These are phyloP conservation scores for Torymus texanus DNA, from an alignment of 2,888 invertebrate species.

Conservation along the genomic window DNA sequence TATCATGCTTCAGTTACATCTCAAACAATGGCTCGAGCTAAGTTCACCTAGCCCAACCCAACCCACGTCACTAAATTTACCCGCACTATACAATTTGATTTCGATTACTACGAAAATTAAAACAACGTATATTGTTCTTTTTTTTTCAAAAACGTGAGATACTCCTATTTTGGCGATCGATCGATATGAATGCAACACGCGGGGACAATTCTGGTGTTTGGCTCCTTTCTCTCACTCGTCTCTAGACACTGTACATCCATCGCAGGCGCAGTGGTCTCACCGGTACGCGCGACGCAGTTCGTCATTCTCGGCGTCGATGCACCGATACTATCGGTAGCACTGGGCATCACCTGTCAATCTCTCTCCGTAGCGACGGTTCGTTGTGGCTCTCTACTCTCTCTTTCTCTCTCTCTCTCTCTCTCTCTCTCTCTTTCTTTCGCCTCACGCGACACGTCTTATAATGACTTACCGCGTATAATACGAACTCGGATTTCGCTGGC, in stretches of 20 bases:
- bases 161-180: background rate
- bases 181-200: conserved; percentile 1
- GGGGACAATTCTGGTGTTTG: background rate
- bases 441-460: conserved; percentile 12
- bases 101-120: too few relatives aligned
- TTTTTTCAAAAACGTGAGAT: too few relatives aligned
- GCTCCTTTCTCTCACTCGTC: background rate
- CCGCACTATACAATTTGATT: too few relatives aligned
- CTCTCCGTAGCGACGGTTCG: background rate
- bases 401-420: too few relatives aligned
- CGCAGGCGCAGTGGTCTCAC: background rate
- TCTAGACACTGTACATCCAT: background rate
- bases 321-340: conserved; percentile 11
- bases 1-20: too few relatives aligned
- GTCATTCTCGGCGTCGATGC: conserved; percentile 8
- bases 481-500: conserved; percentile 42
- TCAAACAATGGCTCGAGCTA: too few relatives aligned
- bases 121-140: too few relatives aligned
- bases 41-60: too few relatives aligned
- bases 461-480: conserved; percentile 32
- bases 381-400: too few relatives aligned
- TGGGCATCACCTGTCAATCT: conserved; percentile 37
- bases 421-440: background rate
- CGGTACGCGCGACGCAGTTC: conserved; percentile 7
- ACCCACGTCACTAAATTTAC: too few relatives aligned